Evolutionary conservation across 2,888 invertebrate species (phyloP).

Genomic region (Adineta ricciae): DNA sequence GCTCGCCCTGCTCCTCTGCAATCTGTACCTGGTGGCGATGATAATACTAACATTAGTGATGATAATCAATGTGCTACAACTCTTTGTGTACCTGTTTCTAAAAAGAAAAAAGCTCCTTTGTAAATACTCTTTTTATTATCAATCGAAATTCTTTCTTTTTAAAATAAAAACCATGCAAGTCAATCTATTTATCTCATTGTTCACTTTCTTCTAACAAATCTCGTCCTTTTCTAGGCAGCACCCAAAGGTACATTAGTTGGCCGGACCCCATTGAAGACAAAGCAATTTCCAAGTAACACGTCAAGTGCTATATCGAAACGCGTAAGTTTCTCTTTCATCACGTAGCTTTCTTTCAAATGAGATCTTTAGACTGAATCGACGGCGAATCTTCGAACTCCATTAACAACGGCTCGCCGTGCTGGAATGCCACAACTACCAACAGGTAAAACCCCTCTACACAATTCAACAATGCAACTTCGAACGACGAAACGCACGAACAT

Average conservation of each 20-base stretch:
- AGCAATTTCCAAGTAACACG: not conserved
- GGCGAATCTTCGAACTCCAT: not conserved
- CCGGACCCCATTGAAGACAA: constrained; percentile 3
- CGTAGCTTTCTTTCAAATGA: not conserved
- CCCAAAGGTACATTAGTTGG: not conserved
- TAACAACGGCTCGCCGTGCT: not conserved
- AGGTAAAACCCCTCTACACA: not conserved
- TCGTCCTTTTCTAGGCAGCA: not conserved
- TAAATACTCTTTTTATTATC: not conserved
- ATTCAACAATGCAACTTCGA: not conserved
- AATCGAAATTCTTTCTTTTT: not conserved
- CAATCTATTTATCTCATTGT: too few species aligned
- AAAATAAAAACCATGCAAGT: too few species aligned
- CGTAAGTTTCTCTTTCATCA: not conserved
- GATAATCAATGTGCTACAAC: not conserved
- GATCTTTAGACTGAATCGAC: not conserved
- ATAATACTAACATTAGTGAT: not conserved
- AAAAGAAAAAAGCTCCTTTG: not conserved
- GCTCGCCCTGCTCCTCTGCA: not conserved
- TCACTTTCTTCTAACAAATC: not conserved
- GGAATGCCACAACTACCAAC: not conserved
- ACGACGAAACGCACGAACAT: not conserved
- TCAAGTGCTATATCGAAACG: not conserved
- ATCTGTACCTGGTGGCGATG: not conserved
- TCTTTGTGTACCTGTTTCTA: not conserved